Conservation (phyloP, 2,113 vertebrate genomes). For the Cranoglanis bouderius region DNA sequence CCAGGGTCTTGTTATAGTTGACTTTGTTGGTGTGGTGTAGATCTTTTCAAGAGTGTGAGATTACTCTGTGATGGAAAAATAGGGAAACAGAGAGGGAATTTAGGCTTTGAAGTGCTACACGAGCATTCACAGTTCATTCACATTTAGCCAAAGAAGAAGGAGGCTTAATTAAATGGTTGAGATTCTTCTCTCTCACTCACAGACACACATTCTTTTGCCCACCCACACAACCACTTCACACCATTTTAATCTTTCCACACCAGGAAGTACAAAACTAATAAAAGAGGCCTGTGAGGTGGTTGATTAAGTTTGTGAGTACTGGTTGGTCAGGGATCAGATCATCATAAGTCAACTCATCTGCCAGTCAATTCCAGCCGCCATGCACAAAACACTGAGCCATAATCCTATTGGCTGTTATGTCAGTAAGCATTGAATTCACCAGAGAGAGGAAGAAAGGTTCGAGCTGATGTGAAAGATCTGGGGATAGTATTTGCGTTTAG, state of each 20-base stretch:
- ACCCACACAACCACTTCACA: not conserved
- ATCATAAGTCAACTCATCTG: not conserved
- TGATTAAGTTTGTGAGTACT: not conserved
- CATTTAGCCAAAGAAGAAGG: not conserved
- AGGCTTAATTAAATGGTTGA: not conserved
- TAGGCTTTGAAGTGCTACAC: not conserved
- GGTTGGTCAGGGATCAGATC: not conserved
- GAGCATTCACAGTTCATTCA: not conserved
- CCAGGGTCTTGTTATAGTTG: not conserved
- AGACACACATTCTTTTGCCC: not conserved
- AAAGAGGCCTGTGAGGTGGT: not conserved
- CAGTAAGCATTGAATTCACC: conserved; percentile 28
- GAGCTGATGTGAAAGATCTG: not conserved
- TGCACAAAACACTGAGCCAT: conserved; percentile 4
- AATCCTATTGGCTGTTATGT: conserved; percentile 26
- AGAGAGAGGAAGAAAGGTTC: not conserved
- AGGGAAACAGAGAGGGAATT: not conserved
- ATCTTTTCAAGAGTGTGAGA: not conserved
- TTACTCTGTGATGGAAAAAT: not conserved
- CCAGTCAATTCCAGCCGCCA: not conserved
- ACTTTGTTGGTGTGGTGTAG: not conserved
- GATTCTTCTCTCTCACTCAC: not conserved
- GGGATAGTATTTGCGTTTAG: not conserved
- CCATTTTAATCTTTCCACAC: not conserved
- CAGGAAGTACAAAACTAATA: not conserved